Evolutionary conservation across 2,888 invertebrate genomes (phyloP), one percentile per base, ranked within the genome.

Genomic region (Acronicta alni): DNA sequence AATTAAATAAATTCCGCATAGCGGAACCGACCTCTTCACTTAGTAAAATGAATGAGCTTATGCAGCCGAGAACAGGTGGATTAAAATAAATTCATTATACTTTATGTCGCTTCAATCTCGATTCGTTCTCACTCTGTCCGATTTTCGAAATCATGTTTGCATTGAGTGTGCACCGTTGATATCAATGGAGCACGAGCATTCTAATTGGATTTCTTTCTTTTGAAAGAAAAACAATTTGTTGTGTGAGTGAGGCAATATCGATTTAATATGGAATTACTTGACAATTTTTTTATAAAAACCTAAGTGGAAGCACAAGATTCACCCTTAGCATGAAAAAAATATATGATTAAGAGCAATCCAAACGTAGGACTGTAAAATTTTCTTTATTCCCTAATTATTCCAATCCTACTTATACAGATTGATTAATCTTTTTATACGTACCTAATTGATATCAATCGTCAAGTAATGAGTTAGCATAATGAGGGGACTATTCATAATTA

Each of bases 401-500:
- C 37, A 57, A 53, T 35, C n/a, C 43, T 38, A 57, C 48, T 32
- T 56, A 44, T 14, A 44, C 46, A 47, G 45, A 39, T 8, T 39
- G 43, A 52, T 32, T 74, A 68, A 74, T 76, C 56, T 68, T 60
- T 64, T 58, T 47, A 64, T 37, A 45, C 51, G 35, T 51, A 62
- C 51, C 62, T 64, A 67, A 67, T 61, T 55, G 58, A 62, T 61
- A 67, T 38, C 54, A 67, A 66, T 57, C 57, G 45, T 49, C 48
- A 55, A 60, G 62, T 72, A 73, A 77, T 77, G 75, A 76, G 65
- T 71, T 67, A 58, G 64, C 70, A 72, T 68, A 78, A 77, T 81
- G 72, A 75, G 57, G 70, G 30, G 78, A 72, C 71, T 70, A 77
- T 82, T 79, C 75, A 79, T 82, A n/a, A n/a, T n/a, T n/a, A 84